phyloP scores from a whole-genome alignment of 2,888 invertebrate species.

The Melanargia galathea region DNA sequence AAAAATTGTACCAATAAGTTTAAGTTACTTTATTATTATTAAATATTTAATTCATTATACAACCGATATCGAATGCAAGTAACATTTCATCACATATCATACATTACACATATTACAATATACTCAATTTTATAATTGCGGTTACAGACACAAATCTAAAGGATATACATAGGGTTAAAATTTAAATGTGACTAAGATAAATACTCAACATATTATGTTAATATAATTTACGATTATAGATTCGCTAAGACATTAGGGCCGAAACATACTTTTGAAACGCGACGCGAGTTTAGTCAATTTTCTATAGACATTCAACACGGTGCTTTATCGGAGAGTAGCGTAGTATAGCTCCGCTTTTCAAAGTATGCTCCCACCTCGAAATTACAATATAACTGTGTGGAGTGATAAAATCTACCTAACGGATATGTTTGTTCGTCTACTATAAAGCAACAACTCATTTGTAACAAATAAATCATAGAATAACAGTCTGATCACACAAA shows the following conservation, averaged over 20 bases:
- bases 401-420: slow-evolving; percentile 61
- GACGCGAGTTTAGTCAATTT: neutral
- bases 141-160: slow-evolving; percentile 73
- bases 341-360: neutral
- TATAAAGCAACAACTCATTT: slow-evolving; percentile 78
- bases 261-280: neutral
- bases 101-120: slow-evolving; percentile 59
- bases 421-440: slow-evolving; percentile 75
- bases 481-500: slow-evolving; percentile 82
- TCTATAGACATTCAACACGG: neutral
- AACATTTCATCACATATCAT: slow-evolving; percentile 74
- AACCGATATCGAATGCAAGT: slow-evolving; percentile 78
- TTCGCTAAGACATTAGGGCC: slow-evolving; percentile 32
- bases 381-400: slow-evolving; percentile 50
- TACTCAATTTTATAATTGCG: slow-evolving; percentile 61
- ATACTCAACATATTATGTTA: slow-evolving; percentile 45
- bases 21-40: slow-evolving; percentile 80
- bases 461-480: slow-evolving; percentile 80
- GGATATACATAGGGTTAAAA: slow-evolving; percentile 56
- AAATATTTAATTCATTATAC: slow-evolving; percentile 75
- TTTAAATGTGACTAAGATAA: slow-evolving; percentile 59
- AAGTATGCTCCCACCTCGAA: slow-evolving; percentile 3
- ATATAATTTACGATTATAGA: slow-evolving; percentile 29
- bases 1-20: slow-evolving; percentile 23
- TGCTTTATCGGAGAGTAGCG: neutral